Evolutionary conservation across 2,888 invertebrate species (phyloP), one percentile per base, ranked within the genome.

Genomic region (Gasteruption jaculator): DNA sequence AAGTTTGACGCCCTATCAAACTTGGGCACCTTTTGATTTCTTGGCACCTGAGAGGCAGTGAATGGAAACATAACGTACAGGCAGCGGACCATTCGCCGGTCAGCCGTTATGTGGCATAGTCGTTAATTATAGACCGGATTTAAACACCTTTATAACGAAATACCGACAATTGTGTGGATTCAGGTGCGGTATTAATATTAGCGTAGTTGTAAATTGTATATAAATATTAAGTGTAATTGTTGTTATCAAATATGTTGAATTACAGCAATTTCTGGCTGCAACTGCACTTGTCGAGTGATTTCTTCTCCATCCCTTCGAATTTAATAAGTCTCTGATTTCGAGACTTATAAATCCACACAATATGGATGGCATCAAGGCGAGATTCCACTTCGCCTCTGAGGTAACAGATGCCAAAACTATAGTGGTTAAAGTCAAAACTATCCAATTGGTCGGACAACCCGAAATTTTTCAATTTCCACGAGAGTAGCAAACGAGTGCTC

Each of bases 341-440:
- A 33, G 37, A 19, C 46, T 49, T 50, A 50, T 34, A 48, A 47
- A 51, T 53, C 49, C 33, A 48, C 48, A 40, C 38, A 41, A 39
- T 30, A 45, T 46, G 51, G 49, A 16, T 25, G 38, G 16, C n/a
- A 11, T 48, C 26, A 41, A 38, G 30, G 50, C 50, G 43, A 47
- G 22, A 38, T 49, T 49, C 37, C 45, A 35, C 35, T 46, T 46
- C 38, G 40, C 21, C 29, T 46, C 50, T 10, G 50, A 45, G 38
- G 44, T 40, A 8, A 8, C 12, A 15, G 35, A 37, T 35, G 20
- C 38, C 20, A 46, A 36, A 24, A 47, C 46, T 11, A 49, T 48
- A 15, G 41, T 50, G 31, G 40, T 49, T 7, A 46, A 45, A 21
- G 48, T 54, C 14, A 49, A 46, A 25, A 48, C 49, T n/a, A 53